Evolutionary conservation across 1,140 invertebrate genomes (phyloP).

Genomic region (Drosophila teissieri): DNA sequence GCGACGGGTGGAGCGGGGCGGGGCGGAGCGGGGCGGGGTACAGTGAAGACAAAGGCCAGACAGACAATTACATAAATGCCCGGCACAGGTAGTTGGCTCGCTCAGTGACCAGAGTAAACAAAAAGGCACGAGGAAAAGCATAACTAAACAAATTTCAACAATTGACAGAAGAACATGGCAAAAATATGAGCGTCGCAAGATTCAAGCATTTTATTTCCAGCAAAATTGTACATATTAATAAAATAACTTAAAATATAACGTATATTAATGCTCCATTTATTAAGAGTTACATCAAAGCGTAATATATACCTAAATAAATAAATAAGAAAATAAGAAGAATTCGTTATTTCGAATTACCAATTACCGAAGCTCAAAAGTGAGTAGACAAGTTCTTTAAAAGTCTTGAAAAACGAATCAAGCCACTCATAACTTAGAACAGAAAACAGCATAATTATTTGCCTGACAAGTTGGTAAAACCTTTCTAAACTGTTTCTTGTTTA

Average conservation of each 20-base stretch:
- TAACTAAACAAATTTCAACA: conserved; percentile 7
- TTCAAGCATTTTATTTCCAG: too few relatives aligned
- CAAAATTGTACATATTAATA: too few relatives aligned
- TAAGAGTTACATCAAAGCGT: background rate
- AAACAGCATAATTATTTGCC: conserved; percentile 19
- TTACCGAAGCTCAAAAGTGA: background rate
- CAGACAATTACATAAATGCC: conserved; percentile 30
- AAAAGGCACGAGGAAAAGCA: conserved; percentile 10
- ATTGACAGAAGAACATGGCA: background rate
- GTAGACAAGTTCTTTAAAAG: background rate
- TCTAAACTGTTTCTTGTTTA: conserved; percentile 29
- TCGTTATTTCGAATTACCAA: too few relatives aligned
- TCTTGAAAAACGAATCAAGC: background rate
- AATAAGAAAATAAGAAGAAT: too few relatives aligned
- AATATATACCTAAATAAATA: background rate
- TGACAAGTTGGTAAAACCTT: conserved; percentile 29
- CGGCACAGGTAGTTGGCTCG: conserved; percentile 17
- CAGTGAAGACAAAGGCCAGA: conserved; percentile 33
- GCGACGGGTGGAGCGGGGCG: background rate
- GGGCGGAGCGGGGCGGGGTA: background rate
- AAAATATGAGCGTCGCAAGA: background rate
- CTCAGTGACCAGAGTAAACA: background rate
- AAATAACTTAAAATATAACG: background rate
- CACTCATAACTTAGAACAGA: conserved; percentile 2
- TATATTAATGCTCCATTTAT: background rate